A percentile compares a stretch with the other conserved stretches of the same genome.
phyloP scores from a whole-genome alignment of 2,888 invertebrate species.

The Caenorhabditis japonica region DNA sequence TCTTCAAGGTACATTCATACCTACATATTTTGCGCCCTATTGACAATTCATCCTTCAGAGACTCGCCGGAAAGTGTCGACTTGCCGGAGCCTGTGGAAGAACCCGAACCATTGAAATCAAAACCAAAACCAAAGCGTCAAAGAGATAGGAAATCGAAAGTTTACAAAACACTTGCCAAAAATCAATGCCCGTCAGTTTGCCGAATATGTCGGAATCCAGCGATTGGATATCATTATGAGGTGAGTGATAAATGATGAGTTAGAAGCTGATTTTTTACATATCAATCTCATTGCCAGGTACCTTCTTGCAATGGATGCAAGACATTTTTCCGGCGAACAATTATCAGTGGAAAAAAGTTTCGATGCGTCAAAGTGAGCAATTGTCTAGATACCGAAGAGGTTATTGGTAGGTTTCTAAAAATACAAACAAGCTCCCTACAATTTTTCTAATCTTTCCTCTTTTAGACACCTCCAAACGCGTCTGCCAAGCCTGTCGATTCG shows the following conservation, averaged over 20 bases:
- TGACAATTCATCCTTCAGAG: too few relatives aligned
- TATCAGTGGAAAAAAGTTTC: slow-evolving; percentile 26
- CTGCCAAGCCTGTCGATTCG: slow-evolving; percentile 43
- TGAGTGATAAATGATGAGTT: neutral
- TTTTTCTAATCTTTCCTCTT: slow-evolving; percentile 7
- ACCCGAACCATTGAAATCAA: neutral
- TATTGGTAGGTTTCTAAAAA: slow-evolving; percentile 10
- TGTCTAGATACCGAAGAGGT: slow-evolving; percentile 27
- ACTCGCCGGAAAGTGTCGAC: too few relatives aligned
- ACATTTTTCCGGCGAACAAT: slow-evolving; percentile 47
- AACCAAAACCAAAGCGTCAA: slow-evolving; percentile 1
- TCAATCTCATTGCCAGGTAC: slow-evolving; percentile 13
- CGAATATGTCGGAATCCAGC: slow-evolving; percentile 31
- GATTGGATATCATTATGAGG: slow-evolving; percentile 44
- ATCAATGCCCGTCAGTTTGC: slow-evolving; percentile 26
- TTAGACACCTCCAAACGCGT: slow-evolving; percentile 31
- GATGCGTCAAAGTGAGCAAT: slow-evolving; percentile 28
- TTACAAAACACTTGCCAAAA: slow-evolving; percentile 20
- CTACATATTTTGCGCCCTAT: too few relatives aligned
- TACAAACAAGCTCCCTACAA: neutral
- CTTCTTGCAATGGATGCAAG: slow-evolving; percentile 49
- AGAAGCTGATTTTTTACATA: neutral
- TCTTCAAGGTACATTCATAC: too few relatives aligned
- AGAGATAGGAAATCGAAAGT: slow-evolving; percentile 29
- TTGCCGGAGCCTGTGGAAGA: neutral